phyloP scores from a whole-genome alignment of 1,140 invertebrate genomes.

The Trachelipus rathkii region DNA sequence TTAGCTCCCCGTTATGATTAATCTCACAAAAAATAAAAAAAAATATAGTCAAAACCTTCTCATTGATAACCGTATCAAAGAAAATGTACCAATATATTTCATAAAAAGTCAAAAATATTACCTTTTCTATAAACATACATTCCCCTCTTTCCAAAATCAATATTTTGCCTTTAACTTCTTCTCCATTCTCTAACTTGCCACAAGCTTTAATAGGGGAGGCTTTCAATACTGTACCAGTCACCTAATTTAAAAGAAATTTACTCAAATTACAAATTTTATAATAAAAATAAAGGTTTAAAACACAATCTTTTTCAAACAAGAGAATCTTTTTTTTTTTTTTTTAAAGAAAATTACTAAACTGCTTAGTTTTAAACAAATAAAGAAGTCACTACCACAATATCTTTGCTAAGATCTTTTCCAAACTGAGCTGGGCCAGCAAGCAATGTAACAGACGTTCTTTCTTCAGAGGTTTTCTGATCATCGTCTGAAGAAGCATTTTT shows the following conservation, averaged over 20 bases:
- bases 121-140: slow-evolving; percentile 95
- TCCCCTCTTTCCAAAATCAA: slow-evolving; percentile 78
- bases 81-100: not conserved
- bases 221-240: slow-evolving; percentile 60
- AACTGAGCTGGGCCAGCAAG: slow-evolving; percentile 88
- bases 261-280: not conserved
- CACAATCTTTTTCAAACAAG: too few relatives aligned
- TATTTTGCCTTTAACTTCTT: slow-evolving; percentile 67
- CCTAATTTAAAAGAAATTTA: slow-evolving; percentile 45
- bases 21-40: not conserved
- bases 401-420: slow-evolving; percentile 56
- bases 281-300: not conserved
- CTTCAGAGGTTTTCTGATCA: not conserved
- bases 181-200: slow-evolving; percentile 59
- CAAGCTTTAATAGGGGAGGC: slow-evolving; percentile 69
- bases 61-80: too few relatives aligned
- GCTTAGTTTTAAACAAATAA: slow-evolving; percentile 12
- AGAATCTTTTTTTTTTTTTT: too few relatives aligned
- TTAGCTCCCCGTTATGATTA: too few relatives aligned
- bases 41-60: too few relatives aligned
- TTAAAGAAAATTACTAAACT: not conserved
- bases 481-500: slow-evolving; percentile 18
- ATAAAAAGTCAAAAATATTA: slow-evolving; percentile 45
- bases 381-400: slow-evolving; percentile 27
- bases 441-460: slow-evolving; percentile 49